phyloP scores from a whole-genome alignment of 2,113 vertebrate genomes.

The Phalacrocorax aristotelis region DNA sequence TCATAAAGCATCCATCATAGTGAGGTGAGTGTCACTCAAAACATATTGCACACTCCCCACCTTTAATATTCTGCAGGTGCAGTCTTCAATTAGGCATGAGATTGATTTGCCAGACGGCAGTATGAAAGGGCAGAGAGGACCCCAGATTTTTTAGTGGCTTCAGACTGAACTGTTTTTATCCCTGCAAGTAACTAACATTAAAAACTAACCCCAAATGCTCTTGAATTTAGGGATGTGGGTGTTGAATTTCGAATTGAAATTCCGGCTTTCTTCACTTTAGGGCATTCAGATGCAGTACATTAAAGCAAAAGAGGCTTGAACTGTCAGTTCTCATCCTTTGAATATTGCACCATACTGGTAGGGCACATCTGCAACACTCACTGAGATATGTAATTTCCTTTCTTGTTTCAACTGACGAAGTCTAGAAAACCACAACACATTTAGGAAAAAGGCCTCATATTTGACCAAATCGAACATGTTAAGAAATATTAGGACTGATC shows the following conservation, averaged over 20 bases:
- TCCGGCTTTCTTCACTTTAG: slow-evolving; percentile 12
- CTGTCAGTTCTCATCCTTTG: slow-evolving; percentile 48
- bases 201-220: neutral
- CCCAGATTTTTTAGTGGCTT: neutral
- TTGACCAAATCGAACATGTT: neutral
- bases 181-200: neutral
- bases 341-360: neutral
- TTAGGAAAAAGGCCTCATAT: neutral
- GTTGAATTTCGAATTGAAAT: slow-evolving; percentile 36
- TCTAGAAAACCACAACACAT: neutral
- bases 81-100: neutral
- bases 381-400: neutral
- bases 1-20: neutral
- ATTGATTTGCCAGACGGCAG: neutral
- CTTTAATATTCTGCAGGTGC: neutral
- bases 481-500: neutral
- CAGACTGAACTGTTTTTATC: neutral
- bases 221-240: slow-evolving; percentile 14
- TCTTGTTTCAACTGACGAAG: neutral
- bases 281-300: slow-evolving; percentile 42
- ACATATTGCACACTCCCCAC: neutral
- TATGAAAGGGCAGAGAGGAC: neutral
- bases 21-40: neutral
- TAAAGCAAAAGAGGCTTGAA: slow-evolving; percentile 38
- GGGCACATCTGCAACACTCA: neutral